Conservation (phyloP, 1,140 invertebrate genomes). For the Papilio machaon region DNA sequence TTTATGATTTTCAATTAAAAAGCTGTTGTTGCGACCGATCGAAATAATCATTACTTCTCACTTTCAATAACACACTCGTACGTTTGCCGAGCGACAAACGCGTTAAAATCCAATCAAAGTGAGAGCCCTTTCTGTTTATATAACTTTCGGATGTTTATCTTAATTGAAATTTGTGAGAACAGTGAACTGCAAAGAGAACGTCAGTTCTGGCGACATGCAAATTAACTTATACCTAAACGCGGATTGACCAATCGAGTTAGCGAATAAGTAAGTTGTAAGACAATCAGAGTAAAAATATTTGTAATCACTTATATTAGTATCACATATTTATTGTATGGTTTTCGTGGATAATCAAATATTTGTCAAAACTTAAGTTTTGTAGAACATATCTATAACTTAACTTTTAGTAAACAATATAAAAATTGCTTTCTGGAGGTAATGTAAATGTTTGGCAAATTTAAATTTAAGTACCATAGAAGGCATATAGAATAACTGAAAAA, state of each 20-base stretch:
- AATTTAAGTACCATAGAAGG: too few relatives aligned
- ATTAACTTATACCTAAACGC: background rate
- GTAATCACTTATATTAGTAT: background rate
- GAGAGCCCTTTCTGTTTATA: conserved; percentile 28
- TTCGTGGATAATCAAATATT: background rate
- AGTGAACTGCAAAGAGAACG: conserved; percentile 9
- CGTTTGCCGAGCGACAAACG: conserved; percentile 18
- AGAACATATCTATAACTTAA: too few relatives aligned
- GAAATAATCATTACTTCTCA: conserved; percentile 30
- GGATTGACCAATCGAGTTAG: background rate
- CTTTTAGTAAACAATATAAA: too few relatives aligned
- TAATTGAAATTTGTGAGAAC: conserved; percentile 37
- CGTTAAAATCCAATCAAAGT: conserved; percentile 33
- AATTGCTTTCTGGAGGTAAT: too few relatives aligned
- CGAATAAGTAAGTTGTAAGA: background rate
- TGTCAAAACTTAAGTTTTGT: background rate
- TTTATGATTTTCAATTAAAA: conserved; percentile 36
- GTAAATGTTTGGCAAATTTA: too few relatives aligned
- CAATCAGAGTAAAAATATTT: background rate
- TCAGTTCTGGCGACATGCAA: conserved; percentile 5
- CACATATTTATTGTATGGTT: too few relatives aligned
- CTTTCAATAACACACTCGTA: conserved; percentile 11
- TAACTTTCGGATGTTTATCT: conserved; percentile 29
- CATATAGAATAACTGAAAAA: too few relatives aligned
- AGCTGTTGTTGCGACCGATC: background rate